These are phyloP conservation scores for Halcyon smyrnensis DNA, from an alignment of 2,797 vertebrate genomes.

Conservation along the genomic window DNA sequence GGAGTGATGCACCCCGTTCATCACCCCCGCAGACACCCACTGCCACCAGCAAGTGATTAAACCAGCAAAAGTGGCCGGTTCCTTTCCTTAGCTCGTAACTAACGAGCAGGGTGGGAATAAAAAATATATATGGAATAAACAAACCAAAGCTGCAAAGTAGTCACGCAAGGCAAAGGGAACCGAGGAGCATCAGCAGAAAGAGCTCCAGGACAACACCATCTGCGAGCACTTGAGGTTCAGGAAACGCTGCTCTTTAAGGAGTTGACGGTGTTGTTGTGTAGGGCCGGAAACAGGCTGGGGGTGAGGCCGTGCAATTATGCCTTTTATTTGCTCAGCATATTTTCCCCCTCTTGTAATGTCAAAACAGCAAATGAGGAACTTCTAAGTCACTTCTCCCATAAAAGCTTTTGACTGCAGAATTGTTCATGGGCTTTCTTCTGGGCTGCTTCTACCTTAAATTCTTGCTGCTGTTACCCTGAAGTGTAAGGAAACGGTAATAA, in stretches of 20 bases:
- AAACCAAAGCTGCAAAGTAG: slow-evolving; percentile 2
- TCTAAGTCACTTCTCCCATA: not conserved
- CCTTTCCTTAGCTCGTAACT: not conserved
- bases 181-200: slow-evolving; percentile 61
- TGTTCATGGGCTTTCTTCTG: not conserved
- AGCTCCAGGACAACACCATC: slow-evolving; percentile 39
- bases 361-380: slow-evolving; percentile 48
- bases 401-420: not conserved
- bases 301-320: not conserved
- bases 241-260: slow-evolving; percentile 51
- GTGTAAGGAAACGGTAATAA: not conserved
- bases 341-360: not conserved
- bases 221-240: slow-evolving; percentile 40
- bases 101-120: not conserved
- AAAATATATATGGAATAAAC: slow-evolving; percentile 26
- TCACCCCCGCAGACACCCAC: not conserved
- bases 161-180: slow-evolving; percentile 49
- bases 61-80: not conserved
- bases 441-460: not conserved
- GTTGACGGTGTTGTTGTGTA: accelerated
- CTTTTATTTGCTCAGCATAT: slow-evolving; percentile 53
- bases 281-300: slow-evolving; percentile 36
- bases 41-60: not conserved
- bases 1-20: not conserved
- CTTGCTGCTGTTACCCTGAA: not conserved